Conservation (phyloP, 2,797 vertebrate genomes). For the Pteronotus mesoamericanus region DNA sequence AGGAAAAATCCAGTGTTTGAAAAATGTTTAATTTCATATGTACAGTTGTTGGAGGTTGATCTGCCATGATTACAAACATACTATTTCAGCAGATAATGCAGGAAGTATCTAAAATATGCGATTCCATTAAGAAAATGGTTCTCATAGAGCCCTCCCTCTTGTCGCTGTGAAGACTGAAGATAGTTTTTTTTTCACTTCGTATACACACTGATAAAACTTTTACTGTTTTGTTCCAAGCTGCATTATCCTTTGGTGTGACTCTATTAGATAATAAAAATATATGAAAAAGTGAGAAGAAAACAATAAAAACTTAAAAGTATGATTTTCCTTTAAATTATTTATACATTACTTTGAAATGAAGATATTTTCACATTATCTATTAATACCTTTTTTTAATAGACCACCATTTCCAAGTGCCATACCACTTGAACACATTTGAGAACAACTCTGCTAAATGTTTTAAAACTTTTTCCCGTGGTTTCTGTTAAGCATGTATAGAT, state of each 20-base stretch:
- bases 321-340: background rate
- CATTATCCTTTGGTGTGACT: background rate
- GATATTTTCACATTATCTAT: background rate
- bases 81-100: background rate
- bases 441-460: background rate
- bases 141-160: background rate
- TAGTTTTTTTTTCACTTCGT: background rate
- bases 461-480: background rate
- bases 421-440: background rate
- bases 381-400: background rate
- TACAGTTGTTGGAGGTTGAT: background rate
- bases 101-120: background rate
- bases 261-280: background rate
- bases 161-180: background rate
- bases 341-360: background rate
- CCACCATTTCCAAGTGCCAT: background rate
- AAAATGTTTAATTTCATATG: background rate
- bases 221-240: background rate
- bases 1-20: background rate
- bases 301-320: background rate
- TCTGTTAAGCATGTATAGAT: background rate
- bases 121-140: background rate
- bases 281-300: background rate
- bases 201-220: background rate
- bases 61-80: background rate